phyloP scores from a whole-genome alignment of 2,113 vertebrate species.

The Regulus satrapa region DNA sequence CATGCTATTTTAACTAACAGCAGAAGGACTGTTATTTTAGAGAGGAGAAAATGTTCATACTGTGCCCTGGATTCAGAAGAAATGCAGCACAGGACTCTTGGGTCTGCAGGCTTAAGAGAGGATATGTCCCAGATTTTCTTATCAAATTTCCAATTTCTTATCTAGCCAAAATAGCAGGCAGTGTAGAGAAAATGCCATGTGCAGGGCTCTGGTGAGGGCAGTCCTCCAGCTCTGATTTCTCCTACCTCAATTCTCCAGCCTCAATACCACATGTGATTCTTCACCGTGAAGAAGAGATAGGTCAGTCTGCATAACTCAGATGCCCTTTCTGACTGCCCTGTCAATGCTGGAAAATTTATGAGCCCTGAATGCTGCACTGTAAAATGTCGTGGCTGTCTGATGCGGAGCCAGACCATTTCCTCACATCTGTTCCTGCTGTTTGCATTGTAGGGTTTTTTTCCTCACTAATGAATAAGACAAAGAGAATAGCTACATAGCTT shows the following conservation, averaged over 20 bases:
- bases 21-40: neutral
- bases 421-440: accelerated
- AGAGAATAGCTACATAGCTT: neutral
- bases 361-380: neutral
- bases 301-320: neutral
- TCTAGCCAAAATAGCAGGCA: neutral
- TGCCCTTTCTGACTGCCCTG: neutral
- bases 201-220: neutral
- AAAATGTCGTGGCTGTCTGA: neutral
- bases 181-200: neutral
- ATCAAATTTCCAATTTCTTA: no score
- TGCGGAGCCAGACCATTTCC: neutral
- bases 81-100: neutral
- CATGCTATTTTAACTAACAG: neutral
- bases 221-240: neutral
- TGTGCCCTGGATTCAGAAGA: neutral
- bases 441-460: neutral
- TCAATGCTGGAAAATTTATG: neutral
- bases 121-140: neutral
- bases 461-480: neutral
- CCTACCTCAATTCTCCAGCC: neutral
- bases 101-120: neutral
- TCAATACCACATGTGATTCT: neutral
- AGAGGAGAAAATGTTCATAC: neutral
- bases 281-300: neutral